Evolutionary conservation across 2,888 invertebrate genomes (phyloP).

Genomic region (Apotomis betuletana): DNA sequence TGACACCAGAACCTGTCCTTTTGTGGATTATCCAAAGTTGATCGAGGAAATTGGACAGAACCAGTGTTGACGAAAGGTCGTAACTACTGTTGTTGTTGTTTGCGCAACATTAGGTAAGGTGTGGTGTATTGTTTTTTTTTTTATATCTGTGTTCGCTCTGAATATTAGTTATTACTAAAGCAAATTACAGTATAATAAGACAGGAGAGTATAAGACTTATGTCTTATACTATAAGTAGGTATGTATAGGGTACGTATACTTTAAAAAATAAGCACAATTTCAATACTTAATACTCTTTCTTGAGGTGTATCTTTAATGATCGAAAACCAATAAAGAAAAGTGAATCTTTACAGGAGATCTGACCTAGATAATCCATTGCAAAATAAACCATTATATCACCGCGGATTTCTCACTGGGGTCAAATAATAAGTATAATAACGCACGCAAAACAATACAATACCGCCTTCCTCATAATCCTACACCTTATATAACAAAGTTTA

Average conservation of each 20-base stretch:
- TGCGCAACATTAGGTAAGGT: too few species aligned
- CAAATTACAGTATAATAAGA: too few species aligned
- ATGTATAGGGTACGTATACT: too few species aligned
- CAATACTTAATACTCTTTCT: too few species aligned
- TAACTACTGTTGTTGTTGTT: neutral
- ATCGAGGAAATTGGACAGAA: neutral
- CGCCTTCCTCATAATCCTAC: neutral
- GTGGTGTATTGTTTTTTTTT: too few species aligned
- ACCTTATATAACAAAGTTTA: constrained; percentile 11
- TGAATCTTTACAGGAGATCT: constrained; percentile 32
- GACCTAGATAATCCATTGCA: constrained; percentile 27
- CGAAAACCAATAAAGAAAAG: constrained; percentile 24
- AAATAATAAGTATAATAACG: constrained; percentile 31
- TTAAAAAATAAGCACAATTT: too few species aligned
- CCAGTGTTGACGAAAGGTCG: neutral
- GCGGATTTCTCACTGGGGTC: constrained; percentile 34
- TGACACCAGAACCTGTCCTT: neutral
- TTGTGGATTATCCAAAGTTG: neutral
- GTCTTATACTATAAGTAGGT: too few species aligned
- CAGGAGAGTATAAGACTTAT: too few species aligned
- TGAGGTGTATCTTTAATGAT: neutral
- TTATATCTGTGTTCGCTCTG: too few species aligned
- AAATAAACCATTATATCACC: constrained; percentile 36
- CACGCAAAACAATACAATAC: constrained; percentile 31
- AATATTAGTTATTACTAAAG: too few species aligned